Base-by-base conservation (phyloP, 2,888 invertebrate species). In the Leptarthrus brevirostris region DNA sequence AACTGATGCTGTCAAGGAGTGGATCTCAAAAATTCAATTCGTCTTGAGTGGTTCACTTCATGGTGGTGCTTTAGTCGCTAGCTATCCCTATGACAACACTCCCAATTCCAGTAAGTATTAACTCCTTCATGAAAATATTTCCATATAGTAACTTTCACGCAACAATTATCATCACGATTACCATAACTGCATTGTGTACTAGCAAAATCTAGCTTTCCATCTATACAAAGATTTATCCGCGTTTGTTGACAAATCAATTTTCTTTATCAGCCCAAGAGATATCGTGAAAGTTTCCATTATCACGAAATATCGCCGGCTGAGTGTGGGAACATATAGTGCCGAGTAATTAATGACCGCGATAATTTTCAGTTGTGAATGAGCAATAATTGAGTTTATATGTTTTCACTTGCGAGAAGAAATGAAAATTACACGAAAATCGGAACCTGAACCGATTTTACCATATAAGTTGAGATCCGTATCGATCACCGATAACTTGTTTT, bases 1-100 rank as follows among this genome's bases (percentile, higher is more conserved):
- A 87, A 96, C 97, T 0, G 93, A 93, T 80, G 95, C 96, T 0
- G 93, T 97, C 3, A 95, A 96, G 83, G 93, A 95, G 80, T 98
- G 97, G 97, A 91, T 96, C 75, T 92, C 93, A 77, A 93, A 94
- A 84, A 94, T 93, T 74, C 96, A 95, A 84, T 97, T 98, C 83
- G 95, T 97, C 10, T 87, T 98, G 34, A 97, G 97, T 0, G 97
- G 96, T 54, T 96, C 96, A 78, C 87, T 98, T 71, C 98, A 98
- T 83, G 97, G 97, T 0, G 98, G 98, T 53, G 95, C 96, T 0
- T 26, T 72, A 4, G 72, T 72, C n/a, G 72, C 61, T 3, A 72
- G 72, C 56, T 72, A 72, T 24, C 98, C 98, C 0, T 98, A 94
- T 84, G 98, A 98, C 85, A 97, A 96, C 84, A 96, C 95, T 3